Conservation (phyloP, 1,140 invertebrate genomes). For the Aphis craccivora region DNA sequence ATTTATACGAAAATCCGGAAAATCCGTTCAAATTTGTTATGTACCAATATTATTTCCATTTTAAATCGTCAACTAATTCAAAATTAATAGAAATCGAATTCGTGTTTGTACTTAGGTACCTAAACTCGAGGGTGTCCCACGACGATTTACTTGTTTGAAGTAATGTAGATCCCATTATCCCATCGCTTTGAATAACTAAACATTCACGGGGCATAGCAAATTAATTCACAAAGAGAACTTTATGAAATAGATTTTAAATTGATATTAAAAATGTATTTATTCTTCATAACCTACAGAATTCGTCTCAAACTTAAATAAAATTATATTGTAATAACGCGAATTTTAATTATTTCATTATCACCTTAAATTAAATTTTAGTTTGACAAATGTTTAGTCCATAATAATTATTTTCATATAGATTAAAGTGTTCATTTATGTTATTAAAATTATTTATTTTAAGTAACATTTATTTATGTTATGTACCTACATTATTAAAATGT, state of each 20-base stretch:
- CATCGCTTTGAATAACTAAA: slow-evolving; percentile 18
- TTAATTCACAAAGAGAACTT: neutral
- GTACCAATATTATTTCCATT: neutral
- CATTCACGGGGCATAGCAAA: neutral
- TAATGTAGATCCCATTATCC: slow-evolving; percentile 10
- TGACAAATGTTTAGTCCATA: neutral
- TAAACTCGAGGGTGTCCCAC: neutral
- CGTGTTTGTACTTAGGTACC: neutral
- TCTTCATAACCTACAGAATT: neutral
- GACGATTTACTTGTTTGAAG: neutral
- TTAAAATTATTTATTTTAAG: neutral
- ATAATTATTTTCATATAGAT: neutral
- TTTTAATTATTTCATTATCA: neutral
- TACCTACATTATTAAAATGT: neutral
- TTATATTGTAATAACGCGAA: neutral
- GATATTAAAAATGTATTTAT: neutral
- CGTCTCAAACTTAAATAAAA: neutral
- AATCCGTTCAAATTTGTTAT: neutral
- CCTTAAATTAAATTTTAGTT: neutral
- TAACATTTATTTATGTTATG: neutral
- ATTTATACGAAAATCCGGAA: neutral
- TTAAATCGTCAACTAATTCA: neutral
- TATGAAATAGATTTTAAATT: neutral
- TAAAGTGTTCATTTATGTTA: neutral
- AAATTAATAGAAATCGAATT: slow-evolving; percentile 13